Percentiles rank a stretch among this genome's conserved stretches.
phyloP scores from a whole-genome alignment of 2,888 invertebrate species.

The Liopterus haemorrhoidalis region DNA sequence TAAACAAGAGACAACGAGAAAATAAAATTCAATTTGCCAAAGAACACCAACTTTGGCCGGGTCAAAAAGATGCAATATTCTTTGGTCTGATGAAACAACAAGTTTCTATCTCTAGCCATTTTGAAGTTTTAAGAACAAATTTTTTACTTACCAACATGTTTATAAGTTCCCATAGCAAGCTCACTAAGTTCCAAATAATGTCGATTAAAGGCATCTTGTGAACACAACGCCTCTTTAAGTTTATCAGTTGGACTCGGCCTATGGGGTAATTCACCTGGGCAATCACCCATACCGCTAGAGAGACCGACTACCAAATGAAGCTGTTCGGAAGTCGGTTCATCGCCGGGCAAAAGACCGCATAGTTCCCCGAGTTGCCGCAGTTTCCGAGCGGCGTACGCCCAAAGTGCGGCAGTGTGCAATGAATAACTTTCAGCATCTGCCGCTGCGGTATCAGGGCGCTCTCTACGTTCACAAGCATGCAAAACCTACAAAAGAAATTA shows the following conservation, averaged over 20 bases:
- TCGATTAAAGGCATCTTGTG: constrained; percentile 81
- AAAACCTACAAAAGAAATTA: no score
- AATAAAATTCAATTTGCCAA: no score
- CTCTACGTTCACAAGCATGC: constrained; percentile 77
- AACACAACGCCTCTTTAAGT: constrained; percentile 84
- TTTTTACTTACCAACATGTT: constrained; percentile 89
- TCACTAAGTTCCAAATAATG: constrained; percentile 90
- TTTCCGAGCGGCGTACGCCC: constrained; percentile 76
- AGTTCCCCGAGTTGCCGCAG: constrained; percentile 77
- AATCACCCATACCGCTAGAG: constrained; percentile 84
- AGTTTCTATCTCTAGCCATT: no score
- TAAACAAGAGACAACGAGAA: no score
- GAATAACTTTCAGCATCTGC: constrained; percentile 71
- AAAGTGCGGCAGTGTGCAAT: constrained; percentile 75
- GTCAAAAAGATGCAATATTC: no score
- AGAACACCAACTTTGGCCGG: no score
- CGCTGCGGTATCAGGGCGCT: no score
- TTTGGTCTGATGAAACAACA: no score
- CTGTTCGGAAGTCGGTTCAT: constrained; percentile 76
- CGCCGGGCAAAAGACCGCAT: constrained; percentile 84
- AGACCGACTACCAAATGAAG: constrained; percentile 84
- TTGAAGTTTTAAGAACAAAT: no score
- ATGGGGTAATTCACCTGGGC: constrained; percentile 48
- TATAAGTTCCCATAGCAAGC: constrained; percentile 92
- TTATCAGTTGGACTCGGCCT: constrained; percentile 71